A percentile compares a stretch with the other conserved stretches of the same genome.
Conservation (phyloP, 2,797 vertebrate species). For the Dendrocincla fuliginosa region DNA sequence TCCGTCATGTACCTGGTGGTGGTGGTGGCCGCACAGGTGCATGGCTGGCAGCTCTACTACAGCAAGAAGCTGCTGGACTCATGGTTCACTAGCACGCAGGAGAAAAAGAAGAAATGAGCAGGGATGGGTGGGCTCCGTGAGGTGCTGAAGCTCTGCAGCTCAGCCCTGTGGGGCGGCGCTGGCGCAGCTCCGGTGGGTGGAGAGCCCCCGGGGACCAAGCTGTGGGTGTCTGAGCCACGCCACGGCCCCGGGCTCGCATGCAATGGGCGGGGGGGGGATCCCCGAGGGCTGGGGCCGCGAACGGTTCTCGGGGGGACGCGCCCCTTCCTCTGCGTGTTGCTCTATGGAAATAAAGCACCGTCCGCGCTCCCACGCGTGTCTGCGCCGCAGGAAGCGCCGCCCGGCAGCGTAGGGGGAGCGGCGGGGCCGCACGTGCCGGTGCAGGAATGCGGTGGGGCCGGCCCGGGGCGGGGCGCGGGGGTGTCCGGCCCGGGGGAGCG, state of each 20-base stretch:
- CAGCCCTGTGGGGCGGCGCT: background rate
- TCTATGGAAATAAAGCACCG: constrained; percentile 22
- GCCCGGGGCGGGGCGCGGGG: constrained; percentile 1
- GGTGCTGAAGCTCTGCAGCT: background rate
- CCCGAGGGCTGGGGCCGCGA: background rate
- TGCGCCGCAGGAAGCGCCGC: constrained; percentile 3
- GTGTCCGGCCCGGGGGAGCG: too few relatives aligned
- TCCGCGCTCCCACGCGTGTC: constrained; percentile 6
- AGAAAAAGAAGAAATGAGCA: constrained; percentile 93
- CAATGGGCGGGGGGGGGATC: too few relatives aligned
- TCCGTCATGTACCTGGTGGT: constrained; percentile 92
- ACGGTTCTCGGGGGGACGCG: too few relatives aligned
- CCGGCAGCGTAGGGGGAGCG: background rate
- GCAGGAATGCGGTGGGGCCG: constrained; percentile 47
- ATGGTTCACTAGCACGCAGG: constrained; percentile 94
- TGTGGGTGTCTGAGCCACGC: background rate
- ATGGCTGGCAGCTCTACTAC: constrained; percentile 97
- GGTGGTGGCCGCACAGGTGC: constrained; percentile 89
- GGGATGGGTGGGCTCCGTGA: background rate
- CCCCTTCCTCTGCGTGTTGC: background rate
- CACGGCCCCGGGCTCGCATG: background rate
- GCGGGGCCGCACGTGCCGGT: background rate
- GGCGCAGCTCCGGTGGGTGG: background rate
- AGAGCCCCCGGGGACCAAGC: background rate
- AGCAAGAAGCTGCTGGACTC: constrained; percentile 96